These are phyloP conservation scores for Onychomys torridus DNA, from an alignment of 2,797 vertebrate genomes.

Conservation along the genomic window DNA sequence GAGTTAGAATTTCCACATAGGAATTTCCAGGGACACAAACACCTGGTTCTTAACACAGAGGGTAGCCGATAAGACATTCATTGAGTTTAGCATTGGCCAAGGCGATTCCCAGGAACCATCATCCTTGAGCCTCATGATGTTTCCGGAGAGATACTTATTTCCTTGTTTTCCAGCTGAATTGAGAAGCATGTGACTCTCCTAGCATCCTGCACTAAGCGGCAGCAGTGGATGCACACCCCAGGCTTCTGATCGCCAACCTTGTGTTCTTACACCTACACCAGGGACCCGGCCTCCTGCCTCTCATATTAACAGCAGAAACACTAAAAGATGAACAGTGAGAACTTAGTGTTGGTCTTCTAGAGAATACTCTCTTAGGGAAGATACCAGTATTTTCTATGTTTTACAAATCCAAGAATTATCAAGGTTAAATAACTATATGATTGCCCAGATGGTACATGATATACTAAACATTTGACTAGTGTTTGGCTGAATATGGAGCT, in stretches of 20 bases:
- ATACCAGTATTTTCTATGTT: background rate
- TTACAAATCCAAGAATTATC: slow-evolving; percentile 13
- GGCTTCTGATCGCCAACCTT: background rate
- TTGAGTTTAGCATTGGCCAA: background rate
- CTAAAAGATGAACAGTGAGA: background rate
- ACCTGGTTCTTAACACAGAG: background rate
- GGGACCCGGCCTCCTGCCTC: background rate
- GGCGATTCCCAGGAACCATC: background rate
- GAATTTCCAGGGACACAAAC: background rate
- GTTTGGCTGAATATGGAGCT: background rate
- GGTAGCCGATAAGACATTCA: background rate
- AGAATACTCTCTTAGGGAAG: background rate
- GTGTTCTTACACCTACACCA: background rate
- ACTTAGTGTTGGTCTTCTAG: background rate
- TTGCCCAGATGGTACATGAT: background rate
- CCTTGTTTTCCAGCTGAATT: slow-evolving; percentile 17
- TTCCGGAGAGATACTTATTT: slow-evolving; percentile 7
- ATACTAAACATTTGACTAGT: background rate
- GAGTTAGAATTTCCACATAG: background rate
- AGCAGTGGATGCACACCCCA: background rate
- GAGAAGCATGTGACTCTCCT: slow-evolving; percentile 11
- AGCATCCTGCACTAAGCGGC: background rate
- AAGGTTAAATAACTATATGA: background rate
- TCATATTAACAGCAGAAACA: background rate
- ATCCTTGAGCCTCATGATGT: background rate